Evolutionary conservation across 2,888 invertebrate genomes (phyloP).

Genomic region (Melipona beecheii): DNA sequence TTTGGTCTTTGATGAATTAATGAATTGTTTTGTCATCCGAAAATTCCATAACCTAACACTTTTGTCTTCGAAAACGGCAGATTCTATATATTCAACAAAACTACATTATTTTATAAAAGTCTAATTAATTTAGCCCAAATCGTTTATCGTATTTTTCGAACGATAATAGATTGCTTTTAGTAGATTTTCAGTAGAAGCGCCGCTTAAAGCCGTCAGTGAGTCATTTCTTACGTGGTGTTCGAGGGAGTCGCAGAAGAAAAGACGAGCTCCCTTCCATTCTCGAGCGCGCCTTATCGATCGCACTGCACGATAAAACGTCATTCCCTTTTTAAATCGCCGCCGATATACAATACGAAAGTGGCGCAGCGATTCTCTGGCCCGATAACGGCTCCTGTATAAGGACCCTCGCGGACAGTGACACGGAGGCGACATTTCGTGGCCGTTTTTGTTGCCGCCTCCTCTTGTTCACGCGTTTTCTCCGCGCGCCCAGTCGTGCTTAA

Average conservation of each 20-base stretch:
- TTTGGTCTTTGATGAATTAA: no score
- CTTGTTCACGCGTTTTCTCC: constrained; percentile 54
- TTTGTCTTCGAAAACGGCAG: no score
- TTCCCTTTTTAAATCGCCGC: constrained; percentile 70
- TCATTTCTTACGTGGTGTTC: constrained; percentile 58
- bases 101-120: not conserved
- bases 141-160: not conserved
- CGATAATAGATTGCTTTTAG: not conserved
- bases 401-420: constrained; percentile 62
- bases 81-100: not conserved
- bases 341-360: constrained; percentile 59
- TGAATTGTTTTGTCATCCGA: no score
- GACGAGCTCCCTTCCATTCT: constrained; percentile 55
- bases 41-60: no score
- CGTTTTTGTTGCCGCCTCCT: constrained; percentile 45
- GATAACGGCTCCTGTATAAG: constrained; percentile 62
- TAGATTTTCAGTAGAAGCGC: constrained; percentile 38
- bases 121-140: not conserved
- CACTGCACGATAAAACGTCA: constrained; percentile 60
- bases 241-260: constrained; percentile 42
- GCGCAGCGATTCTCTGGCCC: constrained; percentile 52
- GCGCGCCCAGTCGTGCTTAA: constrained; percentile 33
- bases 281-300: constrained; percentile 68
- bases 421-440: constrained; percentile 65
- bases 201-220: constrained; percentile 57